Base-by-base conservation (phyloP, 1,140 invertebrate species). In the Himalopsyche phryganea region DNA sequence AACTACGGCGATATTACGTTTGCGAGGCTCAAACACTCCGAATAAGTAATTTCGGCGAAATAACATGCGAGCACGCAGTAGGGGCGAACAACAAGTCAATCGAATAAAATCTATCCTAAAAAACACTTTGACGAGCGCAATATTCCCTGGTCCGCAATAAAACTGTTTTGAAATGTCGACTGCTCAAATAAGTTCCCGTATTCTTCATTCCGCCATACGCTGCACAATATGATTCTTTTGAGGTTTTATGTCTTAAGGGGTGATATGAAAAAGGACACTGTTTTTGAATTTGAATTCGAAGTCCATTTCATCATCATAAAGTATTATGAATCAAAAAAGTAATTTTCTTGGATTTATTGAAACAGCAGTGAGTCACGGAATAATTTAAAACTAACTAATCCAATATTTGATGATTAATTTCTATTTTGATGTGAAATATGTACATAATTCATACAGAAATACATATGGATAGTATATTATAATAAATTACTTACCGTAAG, bases 151-250 rank as follows among this genome's bases (percentile, higher is more conserved):
- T 18, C 28, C 28, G 32, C 45, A 36, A 32, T 56, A 56, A 56
- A 56, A 56, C n/a, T 56, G 46, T 56, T 56, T 56, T 56, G 33
- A 41, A 42, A 49, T 33, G 46, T 41, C 54, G 36, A 47, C 32
- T 47, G 28, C 10, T 32, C 33, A 17, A 55, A 38, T 47, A 49
- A 50, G 33, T 50, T 28, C 17, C 2, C 18, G 18, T 47, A 55
- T 55, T 55, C 52, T 28, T 47, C 52, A 48, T 55, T 55, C 19
- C 36, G 11, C n/a, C 52, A 55, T 47, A 40, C 52, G 52, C 35
- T 47, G 52, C 52, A 49, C 47, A 42, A 49, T 44, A 33, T 42
- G 54, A 46, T 40, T 42, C 52, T 32, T 11, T 15, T 15, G 4
- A 45, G 42, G 13, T 15, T 40, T 40, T 13, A 13, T 40, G 15